These are phyloP conservation scores for Pentamera pediparva DNA, from an alignment of 53 echinoderm and acorn worm genomes.

Conservation along the genomic window DNA sequence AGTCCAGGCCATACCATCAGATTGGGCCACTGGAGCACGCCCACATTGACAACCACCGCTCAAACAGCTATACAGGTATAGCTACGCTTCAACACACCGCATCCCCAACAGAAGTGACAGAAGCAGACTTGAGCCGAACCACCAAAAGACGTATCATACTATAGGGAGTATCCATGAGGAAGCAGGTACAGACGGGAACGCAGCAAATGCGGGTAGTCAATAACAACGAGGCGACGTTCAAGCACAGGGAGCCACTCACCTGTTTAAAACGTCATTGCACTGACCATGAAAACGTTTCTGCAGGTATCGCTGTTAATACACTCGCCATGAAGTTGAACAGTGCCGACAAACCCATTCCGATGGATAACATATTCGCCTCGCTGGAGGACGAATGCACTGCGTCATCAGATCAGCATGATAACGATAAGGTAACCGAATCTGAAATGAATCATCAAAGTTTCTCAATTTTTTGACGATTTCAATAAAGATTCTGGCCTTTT, in stretches of 20 bases:
- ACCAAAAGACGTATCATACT: neutral
- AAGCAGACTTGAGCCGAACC: too few relatives aligned
- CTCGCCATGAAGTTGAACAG: too few relatives aligned
- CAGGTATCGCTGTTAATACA: too few relatives aligned
- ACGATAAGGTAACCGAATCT: too few relatives aligned
- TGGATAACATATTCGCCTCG: too few relatives aligned
- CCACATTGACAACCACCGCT: neutral
- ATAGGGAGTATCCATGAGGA: neutral
- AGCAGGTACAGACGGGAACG: neutral
- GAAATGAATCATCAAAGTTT: too few relatives aligned
- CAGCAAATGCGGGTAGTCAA: neutral
- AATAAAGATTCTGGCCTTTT: too few relatives aligned
- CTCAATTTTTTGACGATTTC: neutral
- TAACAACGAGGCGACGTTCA: neutral
- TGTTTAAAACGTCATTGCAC: neutral
- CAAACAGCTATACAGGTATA: neutral
- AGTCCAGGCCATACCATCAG: neutral
- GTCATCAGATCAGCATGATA: too few relatives aligned
- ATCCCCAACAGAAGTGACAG: too few relatives aligned
- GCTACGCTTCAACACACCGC: too few relatives aligned
- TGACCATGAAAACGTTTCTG: neutral
- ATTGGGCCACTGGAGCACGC: too few relatives aligned
- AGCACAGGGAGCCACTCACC: neutral
- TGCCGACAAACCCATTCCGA: neutral
- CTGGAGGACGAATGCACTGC: too few relatives aligned